Percentiles rank a stretch among this genome's conserved stretches.
These are phyloP conservation scores for Origma solitaria DNA, from an alignment of 2,113 vertebrate genomes.

Conservation along the genomic window DNA sequence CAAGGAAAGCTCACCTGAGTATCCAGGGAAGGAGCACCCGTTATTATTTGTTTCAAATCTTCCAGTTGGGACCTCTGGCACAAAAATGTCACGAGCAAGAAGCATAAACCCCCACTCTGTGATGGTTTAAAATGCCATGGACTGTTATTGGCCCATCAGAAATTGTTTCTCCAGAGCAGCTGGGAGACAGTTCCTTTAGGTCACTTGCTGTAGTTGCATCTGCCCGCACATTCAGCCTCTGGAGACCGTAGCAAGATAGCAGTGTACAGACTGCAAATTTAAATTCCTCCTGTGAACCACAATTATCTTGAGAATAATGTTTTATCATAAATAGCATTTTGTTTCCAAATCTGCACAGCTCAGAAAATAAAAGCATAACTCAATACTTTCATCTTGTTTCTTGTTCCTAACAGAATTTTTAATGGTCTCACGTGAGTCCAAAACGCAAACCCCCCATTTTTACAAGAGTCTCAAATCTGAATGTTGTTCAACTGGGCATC, in stretches of 20 bases:
- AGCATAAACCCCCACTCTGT: background rate
- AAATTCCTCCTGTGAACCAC: background rate
- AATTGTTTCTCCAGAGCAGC: background rate
- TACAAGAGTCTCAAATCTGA: background rate
- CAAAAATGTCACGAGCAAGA: background rate
- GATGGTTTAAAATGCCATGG: background rate
- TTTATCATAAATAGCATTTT: background rate
- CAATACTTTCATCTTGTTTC: background rate
- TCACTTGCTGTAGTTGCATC: background rate
- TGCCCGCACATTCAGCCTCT: background rate
- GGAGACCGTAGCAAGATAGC: background rate
- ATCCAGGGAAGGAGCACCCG: background rate
- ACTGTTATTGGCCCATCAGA: background rate
- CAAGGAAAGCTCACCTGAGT: background rate
- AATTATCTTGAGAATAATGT: background rate
- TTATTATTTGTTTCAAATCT: background rate
- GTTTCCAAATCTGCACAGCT: background rate
- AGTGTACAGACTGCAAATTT: background rate
- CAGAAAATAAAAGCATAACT: background rate
- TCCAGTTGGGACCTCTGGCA: background rate
- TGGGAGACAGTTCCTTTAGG: background rate
- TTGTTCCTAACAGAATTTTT: background rate
- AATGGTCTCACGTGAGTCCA: background rate
- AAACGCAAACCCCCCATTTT: background rate
- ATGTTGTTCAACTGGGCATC: background rate